Percentiles rank a stretch among this genome's conserved stretches.
Conservation (phyloP, 2,113 vertebrate species). For the Prionailurus bengalensis region DNA sequence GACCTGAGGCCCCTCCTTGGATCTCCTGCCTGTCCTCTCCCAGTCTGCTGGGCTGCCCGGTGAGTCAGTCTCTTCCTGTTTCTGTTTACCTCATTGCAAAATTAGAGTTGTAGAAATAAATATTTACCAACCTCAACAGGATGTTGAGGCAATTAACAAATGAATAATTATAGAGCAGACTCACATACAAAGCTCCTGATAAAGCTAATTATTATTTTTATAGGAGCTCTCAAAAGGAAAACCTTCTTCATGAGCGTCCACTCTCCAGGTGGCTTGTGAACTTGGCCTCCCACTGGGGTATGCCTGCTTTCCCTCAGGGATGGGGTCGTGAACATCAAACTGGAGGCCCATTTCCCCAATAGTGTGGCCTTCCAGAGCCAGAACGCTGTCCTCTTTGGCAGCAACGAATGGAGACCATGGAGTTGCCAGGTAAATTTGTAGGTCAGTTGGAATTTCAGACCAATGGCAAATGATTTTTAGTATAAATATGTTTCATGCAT, state of each 20-base stretch:
- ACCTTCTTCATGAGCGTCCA: not conserved
- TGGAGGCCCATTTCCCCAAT: not conserved
- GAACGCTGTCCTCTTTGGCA: not conserved
- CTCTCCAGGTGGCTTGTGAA: not conserved
- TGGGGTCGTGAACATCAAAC: not conserved
- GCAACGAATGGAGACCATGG: not conserved
- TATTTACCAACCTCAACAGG: conserved; percentile 32
- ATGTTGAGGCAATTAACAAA: conserved; percentile 31
- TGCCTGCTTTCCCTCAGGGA: not conserved
- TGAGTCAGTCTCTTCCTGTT: not conserved
- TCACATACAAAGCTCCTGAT: not conserved
- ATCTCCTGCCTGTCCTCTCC: not conserved
- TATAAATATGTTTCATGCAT: not conserved
- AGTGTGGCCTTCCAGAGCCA: not conserved
- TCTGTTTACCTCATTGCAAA: not conserved
- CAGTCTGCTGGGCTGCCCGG: not conserved
- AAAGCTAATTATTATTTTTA: conserved; percentile 51
- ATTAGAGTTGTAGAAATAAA: not conserved
- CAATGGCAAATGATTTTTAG: not conserved
- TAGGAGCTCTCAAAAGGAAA: not conserved
- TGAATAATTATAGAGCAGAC: conserved; percentile 16
- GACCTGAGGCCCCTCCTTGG: rapidly evolving
- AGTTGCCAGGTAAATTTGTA: not conserved
- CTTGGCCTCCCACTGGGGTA: not conserved
- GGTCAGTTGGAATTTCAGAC: not conserved